Percentiles rank a stretch among this genome's conserved stretches.
phyloP scores from a whole-genome alignment of 2,888 invertebrate species.

The Alentia gelatinosa region DNA sequence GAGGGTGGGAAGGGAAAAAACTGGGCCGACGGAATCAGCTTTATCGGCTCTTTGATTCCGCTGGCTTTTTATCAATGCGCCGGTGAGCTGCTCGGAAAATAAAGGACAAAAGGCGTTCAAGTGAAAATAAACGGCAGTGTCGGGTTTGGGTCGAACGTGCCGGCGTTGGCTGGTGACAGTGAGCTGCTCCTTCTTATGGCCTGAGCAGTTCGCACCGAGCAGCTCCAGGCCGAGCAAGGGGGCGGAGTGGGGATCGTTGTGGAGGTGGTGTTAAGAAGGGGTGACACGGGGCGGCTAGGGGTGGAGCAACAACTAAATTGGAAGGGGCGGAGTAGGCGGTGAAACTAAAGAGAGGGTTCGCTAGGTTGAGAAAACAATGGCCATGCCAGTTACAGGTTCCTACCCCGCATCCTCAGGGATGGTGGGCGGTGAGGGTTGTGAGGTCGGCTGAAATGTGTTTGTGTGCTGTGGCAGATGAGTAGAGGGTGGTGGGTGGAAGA shows the following conservation, averaged over 20 bases:
- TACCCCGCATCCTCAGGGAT: neutral
- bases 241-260: neutral
- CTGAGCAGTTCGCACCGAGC: constrained; percentile 6
- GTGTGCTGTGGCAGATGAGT: neutral
- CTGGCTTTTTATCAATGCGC: constrained; percentile 23
- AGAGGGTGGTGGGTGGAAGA: neutral
- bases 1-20: constrained; percentile 13
- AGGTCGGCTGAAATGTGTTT: too few species aligned
- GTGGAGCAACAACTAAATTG: neutral
- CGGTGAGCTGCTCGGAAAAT: neutral
- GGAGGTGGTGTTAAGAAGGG: neutral
- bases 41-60: constrained; percentile 49
- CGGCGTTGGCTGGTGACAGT: constrained; percentile 22
- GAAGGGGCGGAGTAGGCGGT: neutral
- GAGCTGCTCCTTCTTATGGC: constrained; percentile 28
- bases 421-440: neutral
- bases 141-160: constrained; percentile 37
- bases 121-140: constrained; percentile 47
- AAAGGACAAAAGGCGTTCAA: constrained; percentile 46
- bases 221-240: neutral
- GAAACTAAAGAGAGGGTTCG: neutral
- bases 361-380: neutral
- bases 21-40: constrained; percentile 35
- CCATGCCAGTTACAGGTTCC: neutral
- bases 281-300: neutral